Percentiles rank a stretch among this genome's conserved stretches.
These are phyloP conservation scores for Arge pagana DNA, from an alignment of 2,888 invertebrate species.

Conservation along the genomic window DNA sequence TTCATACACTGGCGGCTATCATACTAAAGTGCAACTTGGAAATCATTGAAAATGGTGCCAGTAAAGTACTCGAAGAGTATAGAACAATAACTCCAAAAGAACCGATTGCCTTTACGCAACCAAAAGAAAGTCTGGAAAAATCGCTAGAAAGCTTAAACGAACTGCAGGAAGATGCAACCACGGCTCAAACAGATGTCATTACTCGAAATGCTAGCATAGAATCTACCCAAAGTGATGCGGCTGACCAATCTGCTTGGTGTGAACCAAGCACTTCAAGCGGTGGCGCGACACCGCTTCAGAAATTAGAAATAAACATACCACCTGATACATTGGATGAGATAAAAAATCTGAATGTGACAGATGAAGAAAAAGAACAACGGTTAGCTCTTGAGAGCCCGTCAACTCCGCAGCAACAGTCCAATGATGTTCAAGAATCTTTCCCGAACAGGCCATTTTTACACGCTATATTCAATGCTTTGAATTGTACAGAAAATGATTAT, in stretches of 20 bases:
- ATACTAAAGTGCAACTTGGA: slow-evolving; percentile 82
- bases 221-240: slow-evolving; percentile 2
- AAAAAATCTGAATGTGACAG: slow-evolving; percentile 79
- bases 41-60: slow-evolving; percentile 72
- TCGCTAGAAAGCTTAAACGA: slow-evolving; percentile 65
- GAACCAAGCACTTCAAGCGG: slow-evolving; percentile 36
- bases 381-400: slow-evolving; percentile 51
- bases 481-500: slow-evolving; percentile 93
- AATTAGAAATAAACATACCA: slow-evolving; percentile 25
- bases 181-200: slow-evolving; percentile 23
- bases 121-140: slow-evolving; percentile 76
- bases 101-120: slow-evolving; percentile 71
- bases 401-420: slow-evolving; percentile 31
- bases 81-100: slow-evolving; percentile 58
- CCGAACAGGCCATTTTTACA: slow-evolving; percentile 82
- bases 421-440: slow-evolving; percentile 54
- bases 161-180: slow-evolving; percentile 28
- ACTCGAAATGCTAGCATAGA: slow-evolving; percentile 8
- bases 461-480: slow-evolving; percentile 83
- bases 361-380: slow-evolving; percentile 85
- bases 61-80: slow-evolving; percentile 70
- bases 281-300: slow-evolving; percentile 5
- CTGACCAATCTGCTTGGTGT: slow-evolving; percentile 13
- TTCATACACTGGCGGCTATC: slow-evolving; percentile 88
- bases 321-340: slow-evolving; percentile 38